These are phyloP conservation scores for Aphelenchoides fujianensis DNA, from an alignment of 1,140 invertebrate genomes.

Conservation along the genomic window DNA sequence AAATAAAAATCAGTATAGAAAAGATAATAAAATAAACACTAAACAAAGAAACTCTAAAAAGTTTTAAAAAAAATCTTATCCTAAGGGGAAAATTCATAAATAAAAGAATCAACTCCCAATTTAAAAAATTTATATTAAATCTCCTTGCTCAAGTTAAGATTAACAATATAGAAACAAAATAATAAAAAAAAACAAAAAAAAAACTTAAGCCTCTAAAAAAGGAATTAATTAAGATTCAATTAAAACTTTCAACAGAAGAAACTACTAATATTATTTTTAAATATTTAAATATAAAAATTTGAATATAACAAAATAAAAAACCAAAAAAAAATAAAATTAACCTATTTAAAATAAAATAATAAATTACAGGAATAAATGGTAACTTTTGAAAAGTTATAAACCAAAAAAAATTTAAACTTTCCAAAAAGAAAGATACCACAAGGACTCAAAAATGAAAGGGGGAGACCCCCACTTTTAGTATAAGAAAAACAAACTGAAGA, in stretches of 20 bases:
- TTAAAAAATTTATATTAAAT: too few relatives aligned
- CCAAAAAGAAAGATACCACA: neutral
- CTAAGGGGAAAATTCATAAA: conserved; percentile 31
- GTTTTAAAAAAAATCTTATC: conserved; percentile 44
- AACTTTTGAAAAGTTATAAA: conserved; percentile 27
- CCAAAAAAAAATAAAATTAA: conserved; percentile 29
- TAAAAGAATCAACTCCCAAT: conserved; percentile 31
- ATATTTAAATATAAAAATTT: conserved; percentile 31
- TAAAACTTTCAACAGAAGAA: conserved; percentile 34
- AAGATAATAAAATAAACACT: conserved; percentile 40
- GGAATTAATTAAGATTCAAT: conserved; percentile 35
- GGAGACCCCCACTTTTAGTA: conserved; percentile 16
- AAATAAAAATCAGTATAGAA: conserved; percentile 36
- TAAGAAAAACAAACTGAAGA: conserved; percentile 66
- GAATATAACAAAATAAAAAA: conserved; percentile 36
- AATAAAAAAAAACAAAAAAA: conserved; percentile 45
- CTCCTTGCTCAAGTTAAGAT: too few relatives aligned
- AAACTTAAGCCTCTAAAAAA: conserved; percentile 42
- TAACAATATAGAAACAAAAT: conserved; percentile 45
- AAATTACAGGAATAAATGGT: conserved; percentile 26
- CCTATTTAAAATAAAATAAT: conserved; percentile 31
- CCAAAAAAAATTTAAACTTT: conserved; percentile 8
- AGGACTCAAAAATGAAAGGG: conserved; percentile 20
- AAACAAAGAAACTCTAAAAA: conserved; percentile 40
- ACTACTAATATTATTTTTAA: conserved; percentile 26